Conservation (phyloP, 2,888 invertebrate genomes). For the Catonia carolina region DNA sequence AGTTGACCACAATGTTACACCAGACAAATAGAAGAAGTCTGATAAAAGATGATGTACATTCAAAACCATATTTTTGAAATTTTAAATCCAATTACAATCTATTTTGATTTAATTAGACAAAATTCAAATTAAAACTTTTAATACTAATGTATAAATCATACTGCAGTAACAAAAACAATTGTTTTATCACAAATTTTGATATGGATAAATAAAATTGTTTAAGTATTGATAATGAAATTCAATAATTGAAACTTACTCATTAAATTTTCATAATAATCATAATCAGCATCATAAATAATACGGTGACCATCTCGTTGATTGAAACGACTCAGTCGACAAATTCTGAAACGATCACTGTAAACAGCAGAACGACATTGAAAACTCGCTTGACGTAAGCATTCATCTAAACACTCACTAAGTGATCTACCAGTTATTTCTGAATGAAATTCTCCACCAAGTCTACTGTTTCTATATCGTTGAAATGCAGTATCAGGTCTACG, state of each 20-base stretch:
- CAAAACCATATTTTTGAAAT: too few species aligned
- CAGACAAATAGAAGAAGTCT: too few species aligned
- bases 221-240: too few species aligned
- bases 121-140: too few species aligned
- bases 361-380: slow-evolving; percentile 85
- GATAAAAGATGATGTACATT: too few species aligned
- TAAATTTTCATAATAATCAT: slow-evolving; percentile 87
- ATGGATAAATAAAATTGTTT: too few species aligned
- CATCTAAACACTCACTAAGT: slow-evolving; percentile 82
- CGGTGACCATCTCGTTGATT: slow-evolving; percentile 83
- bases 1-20: too few species aligned
- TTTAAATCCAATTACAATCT: too few species aligned
- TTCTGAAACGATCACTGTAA: slow-evolving; percentile 78
- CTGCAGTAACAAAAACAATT: too few species aligned
- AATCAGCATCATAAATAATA: slow-evolving; percentile 83
- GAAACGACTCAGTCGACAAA: slow-evolving; percentile 76
- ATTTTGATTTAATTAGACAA: too few species aligned
- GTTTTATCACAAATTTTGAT: too few species aligned
- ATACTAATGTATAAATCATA: too few species aligned
- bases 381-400: slow-evolving; percentile 80
- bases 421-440: slow-evolving; percentile 84
- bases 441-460: slow-evolving; percentile 81
- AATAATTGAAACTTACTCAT: slow-evolving; percentile 82
- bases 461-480: slow-evolving; percentile 76
- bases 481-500: slow-evolving; percentile 82